phyloP scores from a whole-genome alignment of 1,140 invertebrate species.

The Calliopsis andreniformis region DNA sequence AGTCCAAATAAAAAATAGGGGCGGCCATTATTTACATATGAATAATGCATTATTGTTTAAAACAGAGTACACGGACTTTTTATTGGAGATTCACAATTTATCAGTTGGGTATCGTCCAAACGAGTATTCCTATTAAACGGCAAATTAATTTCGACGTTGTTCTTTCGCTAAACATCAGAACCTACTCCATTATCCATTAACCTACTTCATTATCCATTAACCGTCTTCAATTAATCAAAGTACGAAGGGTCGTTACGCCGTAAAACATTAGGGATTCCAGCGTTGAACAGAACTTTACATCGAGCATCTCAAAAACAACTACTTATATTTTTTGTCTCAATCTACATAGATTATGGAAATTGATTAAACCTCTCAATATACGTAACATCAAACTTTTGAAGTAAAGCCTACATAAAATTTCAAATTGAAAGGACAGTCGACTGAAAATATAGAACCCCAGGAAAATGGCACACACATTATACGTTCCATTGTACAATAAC shows the following conservation, averaged over 20 bases:
- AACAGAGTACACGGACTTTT: background rate
- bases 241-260: background rate
- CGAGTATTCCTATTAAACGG: constrained; percentile 1
- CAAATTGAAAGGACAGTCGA: too few species aligned
- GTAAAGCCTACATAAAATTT: too few species aligned
- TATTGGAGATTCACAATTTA: background rate
- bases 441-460: too few species aligned
- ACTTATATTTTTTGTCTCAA: background rate
- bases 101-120: constrained; percentile 13
- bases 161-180: background rate
- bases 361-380: too few species aligned
- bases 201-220: too few species aligned
- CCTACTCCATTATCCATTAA: background rate
- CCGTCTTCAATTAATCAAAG: constrained; percentile 3
- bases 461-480: too few species aligned
- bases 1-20: background rate
- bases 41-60: background rate
- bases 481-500: too few species aligned
- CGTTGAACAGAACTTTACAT: background rate
- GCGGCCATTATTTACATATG: too few species aligned
- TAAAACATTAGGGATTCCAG: background rate
- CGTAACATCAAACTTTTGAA: too few species aligned
- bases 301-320: too few species aligned
- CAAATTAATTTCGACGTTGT: constrained; percentile 7
- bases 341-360: too few species aligned